Conservation (phyloP, 2,113 vertebrate genomes). For the Daubentonia madagascariensis region DNA sequence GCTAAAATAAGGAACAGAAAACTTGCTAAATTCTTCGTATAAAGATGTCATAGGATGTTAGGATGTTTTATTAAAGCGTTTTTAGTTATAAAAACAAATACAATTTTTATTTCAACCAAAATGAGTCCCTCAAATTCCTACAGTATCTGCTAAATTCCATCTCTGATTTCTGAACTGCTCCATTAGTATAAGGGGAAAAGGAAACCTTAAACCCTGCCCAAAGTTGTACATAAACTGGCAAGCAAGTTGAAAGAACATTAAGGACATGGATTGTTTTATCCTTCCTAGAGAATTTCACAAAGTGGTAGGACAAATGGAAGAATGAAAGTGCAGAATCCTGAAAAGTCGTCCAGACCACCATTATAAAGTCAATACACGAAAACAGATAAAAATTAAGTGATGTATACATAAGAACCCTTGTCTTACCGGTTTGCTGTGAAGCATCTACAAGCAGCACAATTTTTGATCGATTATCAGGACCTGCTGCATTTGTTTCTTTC, state of each 20-base stretch:
- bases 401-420: neutral
- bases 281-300: conserved; percentile 27
- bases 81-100: neutral
- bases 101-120: conserved; percentile 16
- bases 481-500: conserved; percentile 94
- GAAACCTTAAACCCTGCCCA: neutral
- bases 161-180: neutral
- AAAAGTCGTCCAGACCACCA: neutral
- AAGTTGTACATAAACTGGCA: neutral
- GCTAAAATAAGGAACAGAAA: neutral
- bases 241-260: neutral
- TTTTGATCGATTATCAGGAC: conserved; percentile 92
- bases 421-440: conserved; percentile 95
- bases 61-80: neutral
- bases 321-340: neutral
- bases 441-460: conserved; percentile 96
- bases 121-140: neutral
- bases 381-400: neutral
- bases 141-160: neutral
- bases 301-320: neutral
- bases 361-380: neutral
- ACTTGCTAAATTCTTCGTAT: neutral
- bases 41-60: neutral
- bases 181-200: neutral
- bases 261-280: neutral